Base-by-base conservation (phyloP, 2,888 invertebrate species). In the Acleris sparsana region DNA sequence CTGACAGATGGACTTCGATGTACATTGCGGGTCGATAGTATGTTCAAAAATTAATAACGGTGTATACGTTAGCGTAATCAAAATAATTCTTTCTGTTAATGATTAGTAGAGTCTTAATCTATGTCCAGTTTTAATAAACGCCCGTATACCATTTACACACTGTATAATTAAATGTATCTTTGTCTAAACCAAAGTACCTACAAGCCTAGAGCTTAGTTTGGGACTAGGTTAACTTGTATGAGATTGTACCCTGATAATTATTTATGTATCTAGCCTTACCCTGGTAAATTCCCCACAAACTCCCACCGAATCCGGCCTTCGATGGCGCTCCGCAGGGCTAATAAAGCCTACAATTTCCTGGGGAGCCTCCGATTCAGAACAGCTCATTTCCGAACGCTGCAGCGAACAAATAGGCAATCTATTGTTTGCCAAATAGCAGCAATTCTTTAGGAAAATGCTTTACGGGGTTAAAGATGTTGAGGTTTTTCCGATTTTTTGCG, bases 271-370 rank as follows among this genome's bases (percentile, higher is more conserved):
- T 44, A n/a, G 5, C 16, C n/a, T 16, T 46, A 7, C 17, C 7
- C 2, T 17, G 5, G 0, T 17, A 2, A 46, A 46, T 7, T 46
- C 46, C 6, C 39, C 39, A 39, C 13, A 39, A 39, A 39, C 13
- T 39, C 6, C 1, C 5, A n/a, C 7, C 46, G 46, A 17, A 46
- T 46, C 56, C 53, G 58, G n/a, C 20, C 57, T 62, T 69, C 64
- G 69, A 62, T 63, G 70, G 53, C 56, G 60, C 53, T 52, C 46
- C 59, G 56, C 62, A 51, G 66, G 62, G 67, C 60, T 62, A 70
- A 72, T 73, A 77, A 72, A 72, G 74, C 74, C 72, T 75, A 75
- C 79, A 80, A 79, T 80, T 79, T 79, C 77, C 78, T 74, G 68
- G 72, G 73, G 71, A 68, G 71, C 71, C 67, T 53, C 72, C 62